Evolutionary conservation across 2,888 invertebrate species (phyloP).

Genomic region (Lamellibrachia satsuma): DNA sequence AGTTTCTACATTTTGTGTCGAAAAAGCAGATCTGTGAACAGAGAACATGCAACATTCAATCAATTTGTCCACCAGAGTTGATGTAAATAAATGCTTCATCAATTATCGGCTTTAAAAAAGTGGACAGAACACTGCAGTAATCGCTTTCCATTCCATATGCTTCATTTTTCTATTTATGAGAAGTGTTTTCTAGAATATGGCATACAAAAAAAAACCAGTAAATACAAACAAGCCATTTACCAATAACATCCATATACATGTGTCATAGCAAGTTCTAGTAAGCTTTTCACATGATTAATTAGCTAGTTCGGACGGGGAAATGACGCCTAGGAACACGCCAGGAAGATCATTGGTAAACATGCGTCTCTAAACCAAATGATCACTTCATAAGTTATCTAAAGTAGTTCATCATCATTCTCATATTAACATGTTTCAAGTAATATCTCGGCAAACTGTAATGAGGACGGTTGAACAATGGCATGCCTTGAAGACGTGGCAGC

Average conservation of each 20-base stretch:
- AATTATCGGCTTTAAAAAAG: not conserved
- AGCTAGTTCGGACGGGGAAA: not conserved
- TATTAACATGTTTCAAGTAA: not conserved
- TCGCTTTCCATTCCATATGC: not conserved
- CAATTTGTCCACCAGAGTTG: not conserved
- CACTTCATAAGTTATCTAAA: not conserved
- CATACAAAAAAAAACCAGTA: not conserved
- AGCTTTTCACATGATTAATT: not conserved
- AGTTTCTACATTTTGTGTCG: not conserved
- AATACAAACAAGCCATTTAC: slow-evolving; percentile 10
- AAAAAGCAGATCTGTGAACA: not conserved
- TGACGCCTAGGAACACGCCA: not conserved
- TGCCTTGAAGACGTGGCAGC: not conserved
- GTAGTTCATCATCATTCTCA: not conserved
- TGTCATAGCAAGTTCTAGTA: not conserved
- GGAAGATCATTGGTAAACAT: not conserved
- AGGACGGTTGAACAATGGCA: not conserved
- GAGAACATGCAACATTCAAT: not conserved
- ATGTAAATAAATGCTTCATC: not conserved
- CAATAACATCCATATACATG: not conserved
- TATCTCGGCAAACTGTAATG: not conserved
- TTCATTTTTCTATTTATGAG: not conserved
- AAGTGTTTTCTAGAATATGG: not conserved
- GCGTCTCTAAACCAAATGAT: not conserved
- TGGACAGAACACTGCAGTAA: not conserved